Base-by-base conservation (phyloP, 2,113 vertebrate genomes). In the Centropus unirufus region DNA sequence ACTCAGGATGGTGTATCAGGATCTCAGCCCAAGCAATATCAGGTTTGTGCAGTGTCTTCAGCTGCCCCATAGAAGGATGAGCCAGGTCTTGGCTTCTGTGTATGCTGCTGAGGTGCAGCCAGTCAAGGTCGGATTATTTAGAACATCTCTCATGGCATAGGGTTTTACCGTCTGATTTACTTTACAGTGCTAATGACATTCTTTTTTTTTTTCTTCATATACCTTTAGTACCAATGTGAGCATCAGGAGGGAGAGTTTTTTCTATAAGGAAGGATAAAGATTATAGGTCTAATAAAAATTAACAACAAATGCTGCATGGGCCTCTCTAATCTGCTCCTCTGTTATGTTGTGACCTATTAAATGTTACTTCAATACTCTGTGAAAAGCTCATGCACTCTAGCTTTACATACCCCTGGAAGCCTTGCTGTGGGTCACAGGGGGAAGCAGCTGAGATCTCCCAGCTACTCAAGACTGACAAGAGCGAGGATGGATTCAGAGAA, bases 1-100 rank as follows among this genome's bases (percentile, higher is more conserved):
- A 49, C 5, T 19, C 2, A 1, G n/a, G 27, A 40, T 4, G 9
- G 12, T 68, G 22, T 30, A 16, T 2, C 1, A 1, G 40, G 27
- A 39, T 55, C 49, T 75, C 77, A 87, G 42, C 34, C 67, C 70
- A n/a, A 52, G 27, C 4, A 49, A 16, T 34, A 32, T 6, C 0
- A 0, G 22, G 29, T 68, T 62, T 88, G 49, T 73, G 39, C n/a
- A 29, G 10, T 2, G 2, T 23, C n/a, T 26, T 46, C 7, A 0
- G 29, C 54, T 51, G 69, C 22, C 29, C 11, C 8, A 2, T 30
- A 34, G 47, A 67, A 64, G 7, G 39, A 8, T 0, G 0, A 68
- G n/a, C 7, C 30, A 55, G 15, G 3, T 21, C 17, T 13, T 34
- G 46, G 26, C 30, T 68, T 64, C 51, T 52, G 40, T 52, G n/a